Evolutionary conservation across 2,888 invertebrate genomes (phyloP), one percentile per base, ranked within the genome.

Genomic region (Leptogaster cylindrica): DNA sequence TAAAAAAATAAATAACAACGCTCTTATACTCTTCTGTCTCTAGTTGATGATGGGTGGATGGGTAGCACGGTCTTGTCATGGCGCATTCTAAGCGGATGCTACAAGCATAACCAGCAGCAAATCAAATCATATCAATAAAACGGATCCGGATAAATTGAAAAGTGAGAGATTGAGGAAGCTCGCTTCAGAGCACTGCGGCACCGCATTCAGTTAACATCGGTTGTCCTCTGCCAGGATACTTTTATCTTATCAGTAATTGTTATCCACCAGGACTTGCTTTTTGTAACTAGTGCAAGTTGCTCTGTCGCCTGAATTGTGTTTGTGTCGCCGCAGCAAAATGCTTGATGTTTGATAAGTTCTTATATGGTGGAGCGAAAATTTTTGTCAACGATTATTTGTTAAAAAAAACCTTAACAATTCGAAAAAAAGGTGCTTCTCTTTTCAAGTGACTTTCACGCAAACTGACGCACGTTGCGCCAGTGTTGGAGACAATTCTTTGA

Each of bases 1-100:
- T 8, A 28, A n/a, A 20, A 44, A 10, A 44, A 28, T 28, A 61
- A 16, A 44, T 25, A 58, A 36, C 36, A 61, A 23, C 44, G 61
- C 44, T 27, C 20, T 61, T 41, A 44, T 61, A 28, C 61, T 44
- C 14, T 18, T 44, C 44, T 61, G 61, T 61, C 44, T 61, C 61
- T 61, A 61, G 61, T 61, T 44, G 61, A 44, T 44, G 27, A 44
- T 61, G 44, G 61, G 61, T 61, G 44, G 44, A 61, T 44, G 61
- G 18, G 27, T 44, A 61, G 28, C 20, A 44, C 44, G 61, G 61
- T 39, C 28, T 44, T 41, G 58, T 61, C 44, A 61, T 61, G 61
- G 61, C 61, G 61, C 18, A 61, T 44, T 61, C 10, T 41, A 14
- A 41, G 18, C 3, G 6, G 16, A 41, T 41, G 16, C 41, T 18